Conservation (phyloP, 2,888 invertebrate genomes). For the Galerucella pusilla region DNA sequence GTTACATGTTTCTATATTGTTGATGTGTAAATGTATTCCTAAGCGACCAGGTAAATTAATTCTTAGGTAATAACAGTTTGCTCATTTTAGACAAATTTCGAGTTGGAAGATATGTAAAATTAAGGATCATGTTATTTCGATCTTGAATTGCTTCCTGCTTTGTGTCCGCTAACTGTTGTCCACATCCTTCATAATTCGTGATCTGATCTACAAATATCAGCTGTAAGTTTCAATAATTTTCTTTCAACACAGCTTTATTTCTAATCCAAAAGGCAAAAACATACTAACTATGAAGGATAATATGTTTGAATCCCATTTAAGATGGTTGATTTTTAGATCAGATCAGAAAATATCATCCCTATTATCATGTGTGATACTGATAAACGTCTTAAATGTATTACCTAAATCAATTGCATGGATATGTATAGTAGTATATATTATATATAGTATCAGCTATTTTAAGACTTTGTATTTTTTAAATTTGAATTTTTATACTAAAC, state of each 20-base stretch:
- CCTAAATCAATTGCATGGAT: constrained; percentile 65
- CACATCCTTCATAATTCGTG: constrained; percentile 55
- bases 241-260: too few relatives aligned
- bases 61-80: constrained; percentile 39
- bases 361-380: constrained; percentile 64
- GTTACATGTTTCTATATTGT: constrained; percentile 45
- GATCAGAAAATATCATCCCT: constrained; percentile 51
- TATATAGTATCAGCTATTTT: constrained; percentile 67
- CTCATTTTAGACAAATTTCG: constrained; percentile 38
- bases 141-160: constrained; percentile 51
- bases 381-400: constrained; percentile 63
- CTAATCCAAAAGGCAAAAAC: too few relatives aligned
- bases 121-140: constrained; percentile 43
- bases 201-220: constrained; percentile 3
- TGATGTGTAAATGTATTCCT: constrained; percentile 46
- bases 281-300: too few relatives aligned
- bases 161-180: constrained; percentile 57
- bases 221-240: too few relatives aligned
- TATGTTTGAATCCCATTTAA: background rate
- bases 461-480: constrained; percentile 68
- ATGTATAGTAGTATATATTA: constrained; percentile 65
- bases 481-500: constrained; percentile 68
- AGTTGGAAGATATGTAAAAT: constrained; percentile 40
- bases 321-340: constrained; percentile 8
- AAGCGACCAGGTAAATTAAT: constrained; percentile 38